Evolutionary conservation across 2,888 invertebrate species (phyloP).

Genomic region (Adelphocoris suturalis): DNA sequence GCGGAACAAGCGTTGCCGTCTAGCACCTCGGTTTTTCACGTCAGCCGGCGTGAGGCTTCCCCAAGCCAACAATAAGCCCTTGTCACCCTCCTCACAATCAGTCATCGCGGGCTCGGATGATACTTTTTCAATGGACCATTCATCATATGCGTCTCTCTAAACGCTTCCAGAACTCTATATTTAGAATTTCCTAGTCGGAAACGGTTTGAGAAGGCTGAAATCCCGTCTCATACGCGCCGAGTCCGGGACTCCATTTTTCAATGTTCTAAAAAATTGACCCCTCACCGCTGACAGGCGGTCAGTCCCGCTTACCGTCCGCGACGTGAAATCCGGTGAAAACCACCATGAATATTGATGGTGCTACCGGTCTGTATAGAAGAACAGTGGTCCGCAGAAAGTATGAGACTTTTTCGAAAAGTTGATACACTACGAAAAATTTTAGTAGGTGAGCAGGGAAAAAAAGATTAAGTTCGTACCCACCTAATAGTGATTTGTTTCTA

Average conservation of each 20-base stretch:
- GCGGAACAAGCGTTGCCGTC: conserved; percentile 24
- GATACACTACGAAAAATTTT: no score
- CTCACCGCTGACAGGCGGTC: conserved; percentile 29
- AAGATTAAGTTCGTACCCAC: no score
- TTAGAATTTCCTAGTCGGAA: conserved; percentile 31
- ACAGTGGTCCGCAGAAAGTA: no score
- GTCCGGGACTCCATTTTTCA: neutral
- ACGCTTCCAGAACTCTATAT: conserved; percentile 55
- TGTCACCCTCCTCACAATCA: conserved; percentile 58
- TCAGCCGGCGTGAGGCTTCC: neutral
- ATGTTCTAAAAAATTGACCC: neutral
- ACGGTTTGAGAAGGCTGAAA: neutral
- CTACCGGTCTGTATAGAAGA: no score
- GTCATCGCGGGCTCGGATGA: conserved; percentile 61
- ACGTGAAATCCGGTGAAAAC: neutral
- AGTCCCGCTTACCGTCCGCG: neutral
- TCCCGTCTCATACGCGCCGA: neutral
- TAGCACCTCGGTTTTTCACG: conserved; percentile 2
- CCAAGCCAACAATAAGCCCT: conserved; percentile 42
- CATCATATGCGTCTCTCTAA: conserved; percentile 58
- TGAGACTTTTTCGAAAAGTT: no score
- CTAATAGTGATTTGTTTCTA: no score
- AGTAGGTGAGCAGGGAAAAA: no score
- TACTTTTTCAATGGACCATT: conserved; percentile 70
- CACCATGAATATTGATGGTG: no score